Percentiles rank a stretch among this genome's conserved stretches.
Evolutionary conservation across 2,113 vertebrate genomes (phyloP).

Genomic region (Sialia sialis): DNA sequence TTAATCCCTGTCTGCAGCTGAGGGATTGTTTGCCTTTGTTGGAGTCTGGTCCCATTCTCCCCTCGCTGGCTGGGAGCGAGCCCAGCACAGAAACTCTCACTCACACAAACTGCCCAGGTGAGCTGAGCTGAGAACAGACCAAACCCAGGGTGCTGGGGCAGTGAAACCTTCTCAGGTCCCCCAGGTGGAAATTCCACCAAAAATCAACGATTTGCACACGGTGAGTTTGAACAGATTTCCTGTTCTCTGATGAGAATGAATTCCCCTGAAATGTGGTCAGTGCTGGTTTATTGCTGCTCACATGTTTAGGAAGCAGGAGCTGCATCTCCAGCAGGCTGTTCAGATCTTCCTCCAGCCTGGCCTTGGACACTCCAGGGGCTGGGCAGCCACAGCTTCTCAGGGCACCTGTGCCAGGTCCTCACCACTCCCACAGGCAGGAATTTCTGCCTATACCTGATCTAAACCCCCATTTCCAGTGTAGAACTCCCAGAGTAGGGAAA

Average conservation of each 20-base stretch:
- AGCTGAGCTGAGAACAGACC: not conserved
- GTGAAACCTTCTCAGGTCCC: not conserved
- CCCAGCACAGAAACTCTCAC: too few relatives aligned
- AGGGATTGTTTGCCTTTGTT: not conserved
- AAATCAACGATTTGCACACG: not conserved
- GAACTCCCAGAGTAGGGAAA: too few relatives aligned
- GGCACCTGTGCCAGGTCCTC: too few relatives aligned
- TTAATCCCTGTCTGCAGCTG: not conserved
- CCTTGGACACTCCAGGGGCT: too few relatives aligned
- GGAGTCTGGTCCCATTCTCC: not conserved
- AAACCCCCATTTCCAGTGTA: too few relatives aligned
- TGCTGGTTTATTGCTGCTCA: not conserved
- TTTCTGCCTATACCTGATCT: too few relatives aligned
- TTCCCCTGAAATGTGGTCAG: not conserved
- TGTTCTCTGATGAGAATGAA: not conserved
- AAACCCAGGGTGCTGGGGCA: rapidly evolving
- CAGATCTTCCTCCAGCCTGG: too few relatives aligned
- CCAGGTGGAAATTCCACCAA: not conserved
- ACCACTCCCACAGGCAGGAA: too few relatives aligned
- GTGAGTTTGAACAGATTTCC: not conserved
- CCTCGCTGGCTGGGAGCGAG: not conserved
- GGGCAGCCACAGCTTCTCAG: too few relatives aligned
- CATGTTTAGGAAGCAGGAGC: not conserved
- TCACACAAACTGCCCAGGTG: not conserved
- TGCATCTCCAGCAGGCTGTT: too few relatives aligned